These are phyloP conservation scores for Drosophila orosa DNA, from an alignment of 1,140 invertebrate genomes.

Conservation along the genomic window DNA sequence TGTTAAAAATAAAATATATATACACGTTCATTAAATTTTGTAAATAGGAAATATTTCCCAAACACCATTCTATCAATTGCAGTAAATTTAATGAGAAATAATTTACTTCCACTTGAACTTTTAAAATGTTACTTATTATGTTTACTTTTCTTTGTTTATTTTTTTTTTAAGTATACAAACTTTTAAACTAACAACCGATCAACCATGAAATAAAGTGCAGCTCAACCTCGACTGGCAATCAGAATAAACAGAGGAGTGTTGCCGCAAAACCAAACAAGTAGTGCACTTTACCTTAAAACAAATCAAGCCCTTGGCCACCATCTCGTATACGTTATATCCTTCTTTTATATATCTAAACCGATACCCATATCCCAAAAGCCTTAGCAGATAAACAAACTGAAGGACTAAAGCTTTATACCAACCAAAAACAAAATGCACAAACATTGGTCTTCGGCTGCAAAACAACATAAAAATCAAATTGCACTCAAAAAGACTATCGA, in stretches of 20 bases:
- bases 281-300: slow-evolving; percentile 22
- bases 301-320: neutral
- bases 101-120: neutral
- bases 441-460: slow-evolving; percentile 8
- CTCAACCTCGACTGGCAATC: slow-evolving; percentile 23
- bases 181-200: neutral
- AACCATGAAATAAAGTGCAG: slow-evolving; percentile 10
- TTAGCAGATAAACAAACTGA: slow-evolving; percentile 32
- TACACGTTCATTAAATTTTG: slow-evolving; percentile 13
- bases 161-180: neutral
- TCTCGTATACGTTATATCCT: slow-evolving; percentile 20
- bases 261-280: slow-evolving; percentile 5
- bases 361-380: neutral
- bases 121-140: neutral
- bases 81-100: neutral
- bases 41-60: neutral
- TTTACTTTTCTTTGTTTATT: neutral
- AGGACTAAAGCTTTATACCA: slow-evolving; percentile 25
- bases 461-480: slow-evolving; percentile 70
- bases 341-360: neutral
- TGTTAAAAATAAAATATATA: slow-evolving; percentile 14
- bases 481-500: slow-evolving; percentile 71
- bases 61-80: too few relatives aligned
- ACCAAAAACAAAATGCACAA: slow-evolving; percentile 17
- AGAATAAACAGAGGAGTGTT: neutral